These are phyloP conservation scores for Rhagophthalmus giganteus DNA, from an alignment of 2,888 invertebrate genomes.

Conservation along the genomic window DNA sequence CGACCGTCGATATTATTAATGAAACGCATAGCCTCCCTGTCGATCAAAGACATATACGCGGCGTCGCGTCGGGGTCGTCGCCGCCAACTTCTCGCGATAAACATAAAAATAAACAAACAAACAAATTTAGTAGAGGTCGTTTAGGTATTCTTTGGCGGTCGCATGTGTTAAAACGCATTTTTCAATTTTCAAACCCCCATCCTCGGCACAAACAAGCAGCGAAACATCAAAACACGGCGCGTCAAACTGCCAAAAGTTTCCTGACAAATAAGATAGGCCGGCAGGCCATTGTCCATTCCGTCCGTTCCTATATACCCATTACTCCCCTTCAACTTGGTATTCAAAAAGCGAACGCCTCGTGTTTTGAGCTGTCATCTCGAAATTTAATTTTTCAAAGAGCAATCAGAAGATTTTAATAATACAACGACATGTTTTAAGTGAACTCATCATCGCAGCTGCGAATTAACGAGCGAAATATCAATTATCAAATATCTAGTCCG, in stretches of 20 bases:
- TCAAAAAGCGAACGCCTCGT: constrained; percentile 43
- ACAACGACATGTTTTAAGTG: constrained; percentile 45
- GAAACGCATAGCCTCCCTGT: constrained; percentile 40
- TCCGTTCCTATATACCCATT: constrained; percentile 30
- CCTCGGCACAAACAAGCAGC: constrained; percentile 27
- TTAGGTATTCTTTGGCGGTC: constrained; percentile 15
- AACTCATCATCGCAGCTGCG: constrained; percentile 45
- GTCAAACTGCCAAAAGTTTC: constrained; percentile 55
- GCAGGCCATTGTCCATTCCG: constrained; percentile 46
- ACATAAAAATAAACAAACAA: too few relatives aligned
- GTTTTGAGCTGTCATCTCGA: constrained; percentile 44
- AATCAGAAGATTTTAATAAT: constrained; percentile 44
- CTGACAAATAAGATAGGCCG: constrained; percentile 50
- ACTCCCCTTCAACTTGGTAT: constrained; percentile 44
- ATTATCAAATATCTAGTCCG: constrained; percentile 49
- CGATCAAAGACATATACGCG: constrained; percentile 26
- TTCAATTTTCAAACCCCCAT: constrained; percentile 28
- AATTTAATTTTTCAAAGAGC: constrained; percentile 43
- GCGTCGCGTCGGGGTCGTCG: too few relatives aligned
- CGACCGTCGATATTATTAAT: constrained; percentile 54
- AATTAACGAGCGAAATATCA: constrained; percentile 51
- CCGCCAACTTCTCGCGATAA: too few relatives aligned
- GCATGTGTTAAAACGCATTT: constrained; percentile 25
- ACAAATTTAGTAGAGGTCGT: too few relatives aligned
- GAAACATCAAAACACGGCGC: constrained; percentile 43